phyloP scores from a whole-genome alignment of 2,113 vertebrate genomes.

The Alethe castanea region DNA sequence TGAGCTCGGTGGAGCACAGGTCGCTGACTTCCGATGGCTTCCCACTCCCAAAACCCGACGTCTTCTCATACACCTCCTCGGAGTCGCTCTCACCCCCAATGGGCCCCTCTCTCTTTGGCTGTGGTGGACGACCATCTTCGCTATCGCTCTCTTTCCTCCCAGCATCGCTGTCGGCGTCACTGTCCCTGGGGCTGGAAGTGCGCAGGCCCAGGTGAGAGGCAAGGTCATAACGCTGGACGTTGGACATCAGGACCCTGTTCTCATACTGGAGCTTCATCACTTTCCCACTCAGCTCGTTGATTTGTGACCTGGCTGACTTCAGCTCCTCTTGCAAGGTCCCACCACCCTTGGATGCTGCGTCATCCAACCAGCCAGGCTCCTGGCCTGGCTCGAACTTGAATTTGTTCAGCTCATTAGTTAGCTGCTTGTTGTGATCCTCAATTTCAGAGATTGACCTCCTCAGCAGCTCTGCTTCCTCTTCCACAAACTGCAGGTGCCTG shows the following conservation, averaged over 20 bases:
- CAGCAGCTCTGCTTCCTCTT: constrained; percentile 94
- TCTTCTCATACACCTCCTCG: constrained; percentile 91
- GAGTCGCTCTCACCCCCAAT: constrained; percentile 94
- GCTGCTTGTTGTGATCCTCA: constrained; percentile 93
- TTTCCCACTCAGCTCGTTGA: constrained; percentile 90
- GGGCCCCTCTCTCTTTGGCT: constrained; percentile 92
- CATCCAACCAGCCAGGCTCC: constrained; percentile 69
- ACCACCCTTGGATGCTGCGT: neutral
- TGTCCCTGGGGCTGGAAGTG: constrained; percentile 85
- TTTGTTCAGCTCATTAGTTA: constrained; percentile 90
- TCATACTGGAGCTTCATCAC: constrained; percentile 97
- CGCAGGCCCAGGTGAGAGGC: constrained; percentile 83
- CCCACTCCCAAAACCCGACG: constrained; percentile 86
- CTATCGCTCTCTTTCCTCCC: constrained; percentile 84
- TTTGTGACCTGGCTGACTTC: constrained; percentile 86
- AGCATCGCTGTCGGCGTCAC: constrained; percentile 81
- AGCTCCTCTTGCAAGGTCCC: constrained; percentile 88
- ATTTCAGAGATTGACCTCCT: constrained; percentile 93
- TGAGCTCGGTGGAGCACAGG: constrained; percentile 65
- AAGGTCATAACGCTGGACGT: constrained; percentile 88
- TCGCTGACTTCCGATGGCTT: constrained; percentile 83
- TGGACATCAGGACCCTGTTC: constrained; percentile 92
- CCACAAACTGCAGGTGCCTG: constrained; percentile 93
- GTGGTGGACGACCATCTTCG: constrained; percentile 78
- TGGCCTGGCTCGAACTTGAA: constrained; percentile 87